These are phyloP conservation scores for Proterorhinus semilunaris DNA, from an alignment of 2,113 vertebrate species.

Conservation along the genomic window DNA sequence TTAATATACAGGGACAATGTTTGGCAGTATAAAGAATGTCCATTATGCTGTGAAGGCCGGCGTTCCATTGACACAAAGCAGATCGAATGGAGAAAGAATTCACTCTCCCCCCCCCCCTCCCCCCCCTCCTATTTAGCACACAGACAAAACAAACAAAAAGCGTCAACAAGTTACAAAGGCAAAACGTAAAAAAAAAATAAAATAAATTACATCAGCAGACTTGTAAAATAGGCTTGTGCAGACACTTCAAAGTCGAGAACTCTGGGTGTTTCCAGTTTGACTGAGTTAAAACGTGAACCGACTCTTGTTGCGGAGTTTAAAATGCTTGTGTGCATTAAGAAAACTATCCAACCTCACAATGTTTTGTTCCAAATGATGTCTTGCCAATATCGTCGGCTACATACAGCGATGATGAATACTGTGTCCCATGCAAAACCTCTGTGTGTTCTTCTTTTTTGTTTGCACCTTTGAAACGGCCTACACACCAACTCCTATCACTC, in stretches of 20 bases:
- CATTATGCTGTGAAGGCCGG: slow-evolving; percentile 70
- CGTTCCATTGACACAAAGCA: slow-evolving; percentile 50
- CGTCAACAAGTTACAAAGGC: slow-evolving; percentile 37
- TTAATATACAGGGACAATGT: slow-evolving; percentile 58
- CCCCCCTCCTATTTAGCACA: slow-evolving; percentile 32
- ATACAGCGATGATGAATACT: slow-evolving; percentile 59
- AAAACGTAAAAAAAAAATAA: slow-evolving; percentile 38
- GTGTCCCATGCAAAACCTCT: slow-evolving; percentile 61
- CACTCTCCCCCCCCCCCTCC: not conserved
- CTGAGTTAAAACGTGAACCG: slow-evolving; percentile 6
- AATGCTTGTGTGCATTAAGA: slow-evolving; percentile 53
- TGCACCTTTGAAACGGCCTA: slow-evolving; percentile 58
- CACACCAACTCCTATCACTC: slow-evolving; percentile 25
- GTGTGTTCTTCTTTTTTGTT: slow-evolving; percentile 55
- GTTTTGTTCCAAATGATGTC: slow-evolving; percentile 21
- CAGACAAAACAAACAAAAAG: slow-evolving; percentile 54
- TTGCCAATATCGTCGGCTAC: slow-evolving; percentile 35
- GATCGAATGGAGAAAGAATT: slow-evolving; percentile 33
- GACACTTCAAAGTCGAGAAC: slow-evolving; percentile 42
- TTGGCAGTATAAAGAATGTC: slow-evolving; percentile 71
- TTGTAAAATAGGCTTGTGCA: slow-evolving; percentile 47
- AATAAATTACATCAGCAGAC: slow-evolving; percentile 9
- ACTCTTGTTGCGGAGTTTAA: slow-evolving; percentile 33
- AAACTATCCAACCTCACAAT: slow-evolving; percentile 25
- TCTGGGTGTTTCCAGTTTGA: slow-evolving; percentile 66